phyloP scores from a whole-genome alignment of 2,797 vertebrate genomes.

The Lagocephalus sceleratus region DNA sequence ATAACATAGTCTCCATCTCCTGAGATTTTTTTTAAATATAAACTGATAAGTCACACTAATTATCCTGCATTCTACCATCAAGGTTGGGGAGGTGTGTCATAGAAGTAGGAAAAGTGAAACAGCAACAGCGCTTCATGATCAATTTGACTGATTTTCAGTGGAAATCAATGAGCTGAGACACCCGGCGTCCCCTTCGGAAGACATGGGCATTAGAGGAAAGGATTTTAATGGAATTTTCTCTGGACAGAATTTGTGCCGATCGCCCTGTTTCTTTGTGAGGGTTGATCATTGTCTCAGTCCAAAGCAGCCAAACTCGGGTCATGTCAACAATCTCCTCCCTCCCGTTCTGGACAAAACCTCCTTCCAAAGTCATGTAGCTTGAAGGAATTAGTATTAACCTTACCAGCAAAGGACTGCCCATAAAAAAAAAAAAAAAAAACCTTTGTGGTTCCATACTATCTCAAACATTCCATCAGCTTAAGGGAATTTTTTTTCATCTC shows the following conservation, averaged over 20 bases:
- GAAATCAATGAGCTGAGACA: conserved; percentile 59
- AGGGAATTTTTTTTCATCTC: conserved; percentile 51
- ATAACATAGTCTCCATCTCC: conserved; percentile 53
- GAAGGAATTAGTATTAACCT: conserved; percentile 52
- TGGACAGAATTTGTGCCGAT: conserved; percentile 26
- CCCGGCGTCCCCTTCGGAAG: conserved; percentile 15
- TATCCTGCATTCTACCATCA: conserved; percentile 38
- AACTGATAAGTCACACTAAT: conserved; percentile 44
- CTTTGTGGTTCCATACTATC: conserved; percentile 23
- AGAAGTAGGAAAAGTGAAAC: conserved; percentile 14
- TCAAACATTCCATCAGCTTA: conserved; percentile 45
- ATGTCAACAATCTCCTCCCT: conserved; percentile 14
- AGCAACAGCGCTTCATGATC: conserved; percentile 26
- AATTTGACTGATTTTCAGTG: conserved; percentile 42
- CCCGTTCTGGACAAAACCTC: no score
- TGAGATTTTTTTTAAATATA: conserved; percentile 56
- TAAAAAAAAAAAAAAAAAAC: conserved; percentile 40
- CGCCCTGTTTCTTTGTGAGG: conserved; percentile 42
- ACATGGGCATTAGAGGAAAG: conserved; percentile 36
- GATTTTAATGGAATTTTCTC: conserved; percentile 37
- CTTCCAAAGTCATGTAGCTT: conserved; percentile 34
- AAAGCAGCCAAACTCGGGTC: conserved; percentile 39
- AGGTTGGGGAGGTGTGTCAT: conserved; percentile 9
- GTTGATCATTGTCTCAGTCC: conserved; percentile 34
- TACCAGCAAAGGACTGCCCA: conserved; percentile 41